phyloP scores from a whole-genome alignment of 2,113 vertebrate species.

The Caloenas nicobarica region DNA sequence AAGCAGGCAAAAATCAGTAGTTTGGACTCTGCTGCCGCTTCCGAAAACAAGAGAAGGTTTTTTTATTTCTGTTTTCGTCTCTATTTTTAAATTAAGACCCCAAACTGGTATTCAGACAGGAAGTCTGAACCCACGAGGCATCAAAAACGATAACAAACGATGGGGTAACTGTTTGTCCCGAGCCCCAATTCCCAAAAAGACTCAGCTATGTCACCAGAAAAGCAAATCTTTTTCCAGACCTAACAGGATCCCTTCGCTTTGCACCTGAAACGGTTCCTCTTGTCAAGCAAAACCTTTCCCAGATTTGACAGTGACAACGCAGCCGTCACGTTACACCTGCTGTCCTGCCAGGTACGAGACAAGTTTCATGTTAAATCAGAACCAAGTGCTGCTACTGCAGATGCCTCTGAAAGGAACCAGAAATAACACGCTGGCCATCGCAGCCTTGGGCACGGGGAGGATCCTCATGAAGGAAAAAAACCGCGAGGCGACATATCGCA shows the following conservation, averaged over 20 bases:
- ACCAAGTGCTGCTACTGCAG: background rate
- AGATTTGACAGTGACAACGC: background rate
- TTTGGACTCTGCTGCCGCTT: background rate
- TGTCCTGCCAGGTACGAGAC: background rate
- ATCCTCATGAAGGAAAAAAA: background rate
- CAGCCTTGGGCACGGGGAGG: background rate
- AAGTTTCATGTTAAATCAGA: background rate
- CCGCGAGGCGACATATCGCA: rapidly evolving
- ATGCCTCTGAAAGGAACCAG: background rate
- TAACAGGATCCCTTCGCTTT: background rate
- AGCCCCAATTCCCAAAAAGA: background rate
- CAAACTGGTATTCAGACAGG: background rate
- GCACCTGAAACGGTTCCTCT: background rate
- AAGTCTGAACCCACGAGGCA: background rate
- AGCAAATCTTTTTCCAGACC: background rate
- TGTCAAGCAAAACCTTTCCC: background rate
- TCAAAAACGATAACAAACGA: background rate
- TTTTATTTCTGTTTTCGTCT: background rate
- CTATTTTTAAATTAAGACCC: background rate
- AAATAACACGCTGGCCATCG: rapidly evolving
- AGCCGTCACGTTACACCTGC: background rate
- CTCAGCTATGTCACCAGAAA: background rate
- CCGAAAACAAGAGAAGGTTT: background rate
- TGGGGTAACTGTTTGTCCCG: background rate
- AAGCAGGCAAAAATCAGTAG: background rate